Conservation (phyloP, 2,113 vertebrate species). For the Chamaetylas fuelleborni region DNA sequence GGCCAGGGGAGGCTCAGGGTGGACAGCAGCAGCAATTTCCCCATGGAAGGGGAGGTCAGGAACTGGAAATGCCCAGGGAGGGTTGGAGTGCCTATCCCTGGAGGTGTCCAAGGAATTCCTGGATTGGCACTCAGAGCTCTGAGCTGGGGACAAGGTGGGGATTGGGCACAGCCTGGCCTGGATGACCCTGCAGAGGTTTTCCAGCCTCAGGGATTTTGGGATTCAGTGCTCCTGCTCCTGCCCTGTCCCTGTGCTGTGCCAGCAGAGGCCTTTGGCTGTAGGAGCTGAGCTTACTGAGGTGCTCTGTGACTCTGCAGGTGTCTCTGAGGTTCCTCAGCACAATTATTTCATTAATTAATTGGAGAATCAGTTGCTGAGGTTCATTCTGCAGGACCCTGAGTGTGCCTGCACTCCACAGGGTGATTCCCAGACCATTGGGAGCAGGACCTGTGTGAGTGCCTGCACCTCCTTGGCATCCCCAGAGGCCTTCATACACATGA, state of each 20-base stretch:
- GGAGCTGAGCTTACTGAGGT: background rate
- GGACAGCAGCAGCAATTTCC: background rate
- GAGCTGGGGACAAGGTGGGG: background rate
- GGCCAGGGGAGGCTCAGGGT: background rate
- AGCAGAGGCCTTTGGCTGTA: background rate
- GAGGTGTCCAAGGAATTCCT: background rate
- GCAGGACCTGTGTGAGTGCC: background rate
- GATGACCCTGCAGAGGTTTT: background rate
- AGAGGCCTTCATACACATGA: background rate
- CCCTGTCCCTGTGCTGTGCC: background rate
- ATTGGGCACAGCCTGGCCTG: background rate
- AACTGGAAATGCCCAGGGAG: background rate
- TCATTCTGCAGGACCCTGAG: background rate
- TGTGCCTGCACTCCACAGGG: background rate
- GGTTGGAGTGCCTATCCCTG: too few relatives aligned
- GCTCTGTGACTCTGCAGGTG: too few relatives aligned
- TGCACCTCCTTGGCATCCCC: background rate
- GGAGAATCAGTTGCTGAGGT: background rate
- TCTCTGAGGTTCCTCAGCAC: background rate
- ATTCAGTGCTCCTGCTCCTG: background rate
- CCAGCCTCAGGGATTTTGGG: background rate
- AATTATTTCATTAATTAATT: background rate
- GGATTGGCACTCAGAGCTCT: background rate
- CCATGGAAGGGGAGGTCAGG: background rate
- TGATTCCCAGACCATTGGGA: background rate